phyloP scores from a whole-genome alignment of 2,113 vertebrate genomes.

The Mormoops blainvillei region DNA sequence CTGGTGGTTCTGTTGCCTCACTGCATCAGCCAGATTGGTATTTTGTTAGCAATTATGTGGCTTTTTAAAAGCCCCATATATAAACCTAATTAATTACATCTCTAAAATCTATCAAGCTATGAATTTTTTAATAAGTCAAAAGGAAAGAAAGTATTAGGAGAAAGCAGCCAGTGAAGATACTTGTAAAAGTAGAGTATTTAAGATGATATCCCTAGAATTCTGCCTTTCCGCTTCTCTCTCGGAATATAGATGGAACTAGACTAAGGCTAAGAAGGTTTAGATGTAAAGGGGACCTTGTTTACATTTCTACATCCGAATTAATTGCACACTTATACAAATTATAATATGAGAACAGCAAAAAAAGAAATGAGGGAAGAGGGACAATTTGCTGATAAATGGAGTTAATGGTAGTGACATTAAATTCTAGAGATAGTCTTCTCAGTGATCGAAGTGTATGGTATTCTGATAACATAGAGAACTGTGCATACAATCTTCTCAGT shows the following conservation, averaged over 20 bases:
- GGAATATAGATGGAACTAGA: neutral
- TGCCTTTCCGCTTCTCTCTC: neutral
- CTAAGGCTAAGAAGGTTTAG: neutral
- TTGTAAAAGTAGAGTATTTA: neutral
- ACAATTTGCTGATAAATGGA: neutral
- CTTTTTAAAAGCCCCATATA: slow-evolving; percentile 6
- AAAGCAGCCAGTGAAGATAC: neutral
- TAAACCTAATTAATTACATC: slow-evolving; percentile 52
- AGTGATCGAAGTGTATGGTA: neutral
- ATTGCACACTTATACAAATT: neutral
- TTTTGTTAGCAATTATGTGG: slow-evolving; percentile 63
- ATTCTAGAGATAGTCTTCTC: neutral
- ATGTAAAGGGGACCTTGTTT: neutral
- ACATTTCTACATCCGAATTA: neutral
- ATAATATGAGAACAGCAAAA: neutral
- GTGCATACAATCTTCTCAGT: neutral
- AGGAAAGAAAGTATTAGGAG: neutral
- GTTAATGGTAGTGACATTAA: neutral
- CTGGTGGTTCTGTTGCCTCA: neutral
- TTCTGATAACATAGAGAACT: neutral
- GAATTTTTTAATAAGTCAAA: slow-evolving; percentile 44
- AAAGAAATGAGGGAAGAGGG: neutral
- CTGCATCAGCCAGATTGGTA: slow-evolving; percentile 25
- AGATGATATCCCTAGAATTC: neutral
- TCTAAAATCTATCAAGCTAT: slow-evolving; percentile 27